Conservation (phyloP, 2,888 invertebrate genomes). For the Lucinisca nassula region DNA sequence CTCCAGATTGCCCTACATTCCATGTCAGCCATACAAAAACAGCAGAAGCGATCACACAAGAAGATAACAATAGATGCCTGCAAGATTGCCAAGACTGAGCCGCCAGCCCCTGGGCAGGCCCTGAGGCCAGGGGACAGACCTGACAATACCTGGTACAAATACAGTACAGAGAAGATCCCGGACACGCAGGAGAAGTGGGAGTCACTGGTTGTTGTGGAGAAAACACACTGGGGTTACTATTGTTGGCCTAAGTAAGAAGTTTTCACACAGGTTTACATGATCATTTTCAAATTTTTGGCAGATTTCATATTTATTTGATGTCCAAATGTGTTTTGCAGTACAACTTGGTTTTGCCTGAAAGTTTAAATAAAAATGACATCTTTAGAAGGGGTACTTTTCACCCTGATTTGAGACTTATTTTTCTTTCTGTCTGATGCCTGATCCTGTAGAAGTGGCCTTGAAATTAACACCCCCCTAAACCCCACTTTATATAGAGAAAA, state of each 20-base stretch:
- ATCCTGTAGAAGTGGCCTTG: too few species aligned
- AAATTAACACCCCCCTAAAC: too few species aligned
- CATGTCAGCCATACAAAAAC: constrained; percentile 91
- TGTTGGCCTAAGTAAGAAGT: constrained; percentile 89
- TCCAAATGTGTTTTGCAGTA: too few species aligned
- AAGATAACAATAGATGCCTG: constrained; percentile 90
- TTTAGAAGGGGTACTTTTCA: too few species aligned
- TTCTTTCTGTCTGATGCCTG: too few species aligned
- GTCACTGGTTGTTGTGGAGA: constrained; percentile 91
- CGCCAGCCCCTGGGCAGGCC: constrained; percentile 28
- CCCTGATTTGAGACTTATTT: too few species aligned
- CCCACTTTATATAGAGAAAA: too few species aligned
- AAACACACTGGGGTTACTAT: constrained; percentile 90
- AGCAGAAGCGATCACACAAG: constrained; percentile 92
- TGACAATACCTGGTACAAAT: constrained; percentile 94
- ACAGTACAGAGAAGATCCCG: constrained; percentile 90
- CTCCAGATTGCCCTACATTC: constrained; percentile 90
- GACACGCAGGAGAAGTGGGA: constrained; percentile 93
- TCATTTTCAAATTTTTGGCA: too few species aligned
- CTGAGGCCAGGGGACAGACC: constrained; percentile 89
- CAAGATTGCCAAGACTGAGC: constrained; percentile 56
- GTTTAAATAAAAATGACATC: too few species aligned
- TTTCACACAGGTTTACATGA: too few species aligned
- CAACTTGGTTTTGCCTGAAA: too few species aligned
- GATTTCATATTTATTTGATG: too few species aligned